Evolutionary conservation across 2,797 vertebrate genomes (phyloP).

Genomic region (Parotocinclus haroldoi): DNA sequence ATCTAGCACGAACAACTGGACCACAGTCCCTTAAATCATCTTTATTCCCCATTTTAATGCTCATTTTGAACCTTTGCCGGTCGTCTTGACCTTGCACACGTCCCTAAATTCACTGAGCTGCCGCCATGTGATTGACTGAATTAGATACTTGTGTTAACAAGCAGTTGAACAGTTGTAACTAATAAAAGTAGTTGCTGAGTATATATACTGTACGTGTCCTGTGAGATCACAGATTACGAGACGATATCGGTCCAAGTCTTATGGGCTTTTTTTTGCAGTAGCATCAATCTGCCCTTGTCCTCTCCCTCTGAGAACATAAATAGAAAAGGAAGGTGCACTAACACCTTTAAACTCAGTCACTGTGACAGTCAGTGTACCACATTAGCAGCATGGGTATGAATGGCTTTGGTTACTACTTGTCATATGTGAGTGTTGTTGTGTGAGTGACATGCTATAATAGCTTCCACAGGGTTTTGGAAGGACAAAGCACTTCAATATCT

Average conservation of each 20-base stretch:
- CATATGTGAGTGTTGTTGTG: neutral
- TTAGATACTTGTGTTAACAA: too few relatives aligned
- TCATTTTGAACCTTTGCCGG: too few relatives aligned
- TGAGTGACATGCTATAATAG: slow-evolving; percentile 24
- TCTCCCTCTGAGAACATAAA: neutral
- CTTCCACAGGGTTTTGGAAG: slow-evolving; percentile 19
- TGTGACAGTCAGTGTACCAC: neutral
- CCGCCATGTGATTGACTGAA: too few relatives aligned
- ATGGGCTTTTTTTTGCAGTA: too few relatives aligned
- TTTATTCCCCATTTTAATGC: too few relatives aligned
- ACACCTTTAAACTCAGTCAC: slow-evolving; percentile 12
- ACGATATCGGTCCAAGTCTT: neutral
- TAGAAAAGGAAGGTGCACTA: neutral
- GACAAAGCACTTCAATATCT: slow-evolving; percentile 33
- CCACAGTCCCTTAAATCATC: too few relatives aligned
- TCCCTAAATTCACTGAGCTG: too few relatives aligned
- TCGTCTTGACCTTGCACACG: too few relatives aligned
- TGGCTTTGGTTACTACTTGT: slow-evolving; percentile 8
- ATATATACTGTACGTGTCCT: neutral
- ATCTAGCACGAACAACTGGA: too few relatives aligned
- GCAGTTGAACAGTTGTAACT: too few relatives aligned
- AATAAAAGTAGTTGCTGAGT: too few relatives aligned
- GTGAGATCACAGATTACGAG: neutral
- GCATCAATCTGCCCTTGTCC: too few relatives aligned
- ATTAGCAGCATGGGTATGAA: slow-evolving; percentile 1